Conservation (phyloP, 2,888 invertebrate genomes). For the Rhimphoctona megacephalus region DNA sequence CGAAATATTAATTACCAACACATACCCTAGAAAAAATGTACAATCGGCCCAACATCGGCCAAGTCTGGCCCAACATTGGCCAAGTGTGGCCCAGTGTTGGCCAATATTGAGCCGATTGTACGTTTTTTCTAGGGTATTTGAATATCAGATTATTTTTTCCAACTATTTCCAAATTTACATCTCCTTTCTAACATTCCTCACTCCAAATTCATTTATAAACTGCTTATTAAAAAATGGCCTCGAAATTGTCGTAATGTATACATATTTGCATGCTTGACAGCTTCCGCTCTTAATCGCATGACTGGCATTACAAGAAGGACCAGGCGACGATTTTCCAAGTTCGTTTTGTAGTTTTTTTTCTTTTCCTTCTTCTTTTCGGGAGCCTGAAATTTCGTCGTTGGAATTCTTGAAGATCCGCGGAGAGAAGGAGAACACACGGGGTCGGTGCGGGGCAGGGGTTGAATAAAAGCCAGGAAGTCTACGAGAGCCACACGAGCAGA, state of each 20-base stretch:
- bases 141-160: too few relatives aligned
- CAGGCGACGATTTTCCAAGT: slow-evolving; percentile 59
- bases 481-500: slow-evolving; percentile 64
- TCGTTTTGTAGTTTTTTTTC: slow-evolving; percentile 35
- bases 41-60: too few relatives aligned
- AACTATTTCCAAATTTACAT: too few relatives aligned
- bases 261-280: slow-evolving; percentile 25
- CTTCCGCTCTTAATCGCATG: slow-evolving; percentile 56
- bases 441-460: slow-evolving; percentile 22
- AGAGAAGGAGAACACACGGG: background rate
- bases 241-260: slow-evolving; percentile 19
- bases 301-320: slow-evolving; percentile 38
- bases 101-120: too few relatives aligned
- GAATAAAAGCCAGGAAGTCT: slow-evolving; percentile 67
- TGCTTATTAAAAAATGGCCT: background rate
- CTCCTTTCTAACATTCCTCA: too few relatives aligned
- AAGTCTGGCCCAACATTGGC: too few relatives aligned
- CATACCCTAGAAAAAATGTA: too few relatives aligned
- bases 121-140: too few relatives aligned
- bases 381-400: slow-evolving; percentile 64
- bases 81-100: too few relatives aligned
- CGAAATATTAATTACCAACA: too few relatives aligned
- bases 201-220: background rate
- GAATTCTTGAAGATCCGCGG: slow-evolving; percentile 60
- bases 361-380: slow-evolving; percentile 31